Conservation (phyloP, 2,888 invertebrate species). For the Standfussiana lucernea region DNA sequence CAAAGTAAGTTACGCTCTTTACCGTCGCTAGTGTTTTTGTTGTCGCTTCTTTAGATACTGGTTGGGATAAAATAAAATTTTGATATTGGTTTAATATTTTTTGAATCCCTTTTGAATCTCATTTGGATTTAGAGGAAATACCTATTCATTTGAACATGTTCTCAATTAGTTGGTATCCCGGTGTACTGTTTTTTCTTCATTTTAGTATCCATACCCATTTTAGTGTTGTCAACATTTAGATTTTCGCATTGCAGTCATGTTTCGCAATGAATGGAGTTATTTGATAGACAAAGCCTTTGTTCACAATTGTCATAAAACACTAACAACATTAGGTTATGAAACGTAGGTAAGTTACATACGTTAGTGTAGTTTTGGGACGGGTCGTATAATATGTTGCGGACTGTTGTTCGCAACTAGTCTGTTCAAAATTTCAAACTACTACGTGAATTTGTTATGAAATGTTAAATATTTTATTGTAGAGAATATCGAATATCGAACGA, state of each 20-base stretch:
- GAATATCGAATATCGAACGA: slow-evolving; percentile 7
- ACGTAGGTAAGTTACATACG: neutral
- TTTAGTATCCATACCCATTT: neutral
- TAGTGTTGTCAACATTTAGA: no score
- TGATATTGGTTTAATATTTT: neutral
- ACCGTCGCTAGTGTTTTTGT: slow-evolving; percentile 4
- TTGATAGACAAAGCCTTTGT: slow-evolving; percentile 16
- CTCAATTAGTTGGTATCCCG: neutral
- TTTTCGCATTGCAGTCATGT: neutral
- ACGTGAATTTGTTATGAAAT: slow-evolving; percentile 27
- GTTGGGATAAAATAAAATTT: neutral
- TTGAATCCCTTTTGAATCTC: neutral
- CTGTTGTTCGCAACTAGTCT: slow-evolving; percentile 36
- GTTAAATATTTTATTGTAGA: slow-evolving; percentile 10
- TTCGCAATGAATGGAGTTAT: neutral
- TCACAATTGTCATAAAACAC: slow-evolving; percentile 10
- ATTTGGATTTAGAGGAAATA: neutral
- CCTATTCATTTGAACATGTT: neutral
- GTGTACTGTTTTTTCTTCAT: neutral
- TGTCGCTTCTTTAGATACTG: neutral
- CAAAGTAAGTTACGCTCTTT: slow-evolving; percentile 79
- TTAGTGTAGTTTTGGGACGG: slow-evolving; percentile 13
- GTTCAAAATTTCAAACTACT: slow-evolving; percentile 38
- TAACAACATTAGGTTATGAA: slow-evolving; percentile 28
- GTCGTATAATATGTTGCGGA: slow-evolving; percentile 18